A percentile compares a stretch with the other conserved stretches of the same genome.
phyloP scores from a whole-genome alignment of 2,113 vertebrate species.

The Lathamus discolor region DNA sequence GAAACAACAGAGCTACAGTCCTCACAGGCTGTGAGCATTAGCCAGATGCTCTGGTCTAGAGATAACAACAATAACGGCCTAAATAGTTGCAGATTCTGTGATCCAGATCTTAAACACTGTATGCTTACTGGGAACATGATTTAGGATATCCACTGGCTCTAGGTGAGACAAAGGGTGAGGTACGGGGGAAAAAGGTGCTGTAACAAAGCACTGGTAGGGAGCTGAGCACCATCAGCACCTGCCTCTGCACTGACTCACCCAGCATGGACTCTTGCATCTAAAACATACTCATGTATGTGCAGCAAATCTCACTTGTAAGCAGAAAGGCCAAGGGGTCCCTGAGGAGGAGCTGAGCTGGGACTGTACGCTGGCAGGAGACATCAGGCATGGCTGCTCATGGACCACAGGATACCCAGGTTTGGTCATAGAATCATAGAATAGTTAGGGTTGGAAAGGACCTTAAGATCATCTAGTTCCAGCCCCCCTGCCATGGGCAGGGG shows the following conservation, averaged over 20 bases:
- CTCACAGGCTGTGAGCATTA: neutral
- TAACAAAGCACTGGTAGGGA: neutral
- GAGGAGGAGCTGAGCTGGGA: neutral
- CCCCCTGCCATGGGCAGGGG: too few relatives aligned
- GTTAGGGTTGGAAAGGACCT: too few relatives aligned
- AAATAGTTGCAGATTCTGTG: neutral
- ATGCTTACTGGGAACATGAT: neutral
- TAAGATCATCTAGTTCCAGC: too few relatives aligned
- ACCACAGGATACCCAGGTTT: accelerated
- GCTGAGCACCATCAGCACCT: neutral
- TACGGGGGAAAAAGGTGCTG: neutral
- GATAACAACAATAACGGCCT: neutral
- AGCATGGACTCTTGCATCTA: neutral
- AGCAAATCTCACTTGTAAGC: neutral
- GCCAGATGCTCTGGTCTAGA: neutral
- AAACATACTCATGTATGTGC: neutral
- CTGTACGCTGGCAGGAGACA: neutral
- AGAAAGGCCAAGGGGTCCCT: neutral
- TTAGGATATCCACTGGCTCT: neutral
- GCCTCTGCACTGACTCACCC: neutral
- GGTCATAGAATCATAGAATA: too few relatives aligned
- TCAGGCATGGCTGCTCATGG: neutral
- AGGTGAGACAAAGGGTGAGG: neutral
- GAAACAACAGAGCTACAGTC: neutral
- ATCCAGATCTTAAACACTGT: neutral